phyloP scores from a whole-genome alignment of 1,140 invertebrate genomes.

The Frieseomelitta varia region DNA sequence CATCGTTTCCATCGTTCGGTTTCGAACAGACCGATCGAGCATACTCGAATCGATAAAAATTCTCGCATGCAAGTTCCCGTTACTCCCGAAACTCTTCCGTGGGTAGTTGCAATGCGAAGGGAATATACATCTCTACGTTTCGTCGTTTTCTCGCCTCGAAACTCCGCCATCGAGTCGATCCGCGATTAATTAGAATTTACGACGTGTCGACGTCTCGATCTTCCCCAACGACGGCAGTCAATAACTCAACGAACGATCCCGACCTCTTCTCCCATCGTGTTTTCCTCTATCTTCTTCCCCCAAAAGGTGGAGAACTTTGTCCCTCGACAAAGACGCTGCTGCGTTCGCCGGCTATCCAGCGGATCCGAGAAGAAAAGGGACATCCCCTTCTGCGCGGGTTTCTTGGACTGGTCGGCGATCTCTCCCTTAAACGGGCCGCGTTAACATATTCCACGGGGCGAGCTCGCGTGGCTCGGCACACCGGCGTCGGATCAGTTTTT shows the following conservation, averaged over 20 bases:
- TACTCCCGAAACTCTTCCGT: too few relatives aligned
- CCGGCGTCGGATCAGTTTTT: conserved; percentile 64
- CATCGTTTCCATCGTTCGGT: too few relatives aligned
- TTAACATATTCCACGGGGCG: conserved; percentile 59
- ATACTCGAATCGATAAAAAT: too few relatives aligned
- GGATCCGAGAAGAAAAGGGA: neutral
- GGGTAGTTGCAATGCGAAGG: too few relatives aligned
- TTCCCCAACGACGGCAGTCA: neutral
- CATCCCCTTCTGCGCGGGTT: neutral
- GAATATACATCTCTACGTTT: neutral
- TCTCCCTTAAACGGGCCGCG: conserved; percentile 57
- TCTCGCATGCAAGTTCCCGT: too few relatives aligned
- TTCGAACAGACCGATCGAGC: too few relatives aligned
- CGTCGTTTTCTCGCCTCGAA: neutral
- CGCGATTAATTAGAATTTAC: neutral
- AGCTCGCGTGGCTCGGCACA: conserved; percentile 52
- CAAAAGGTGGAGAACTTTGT: too few relatives aligned
- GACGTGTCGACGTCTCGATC: neutral
- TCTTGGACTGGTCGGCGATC: neutral
- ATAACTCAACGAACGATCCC: neutral
- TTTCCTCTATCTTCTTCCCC: neutral
- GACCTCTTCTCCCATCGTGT: neutral
- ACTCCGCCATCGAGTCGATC: too few relatives aligned
- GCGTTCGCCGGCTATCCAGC: neutral
- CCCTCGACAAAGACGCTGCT: neutral